Evolutionary conservation across 2,113 vertebrate genomes (phyloP).

Genomic region (Herpailurus yagouaroundi): DNA sequence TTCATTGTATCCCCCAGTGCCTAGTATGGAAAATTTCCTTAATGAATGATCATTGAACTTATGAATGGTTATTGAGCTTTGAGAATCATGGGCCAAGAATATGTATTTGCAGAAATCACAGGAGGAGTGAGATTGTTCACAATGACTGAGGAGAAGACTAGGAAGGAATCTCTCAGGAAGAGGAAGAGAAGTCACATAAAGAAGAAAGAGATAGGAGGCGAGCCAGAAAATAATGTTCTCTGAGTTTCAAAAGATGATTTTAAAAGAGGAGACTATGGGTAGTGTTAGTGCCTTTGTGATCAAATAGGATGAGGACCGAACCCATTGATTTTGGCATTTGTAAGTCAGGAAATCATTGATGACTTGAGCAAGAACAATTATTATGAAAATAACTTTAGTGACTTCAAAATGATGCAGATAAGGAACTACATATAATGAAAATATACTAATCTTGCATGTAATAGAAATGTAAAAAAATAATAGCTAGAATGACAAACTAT

Average conservation of each 20-base stretch:
- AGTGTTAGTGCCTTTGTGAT: background rate
- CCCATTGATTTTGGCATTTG: background rate
- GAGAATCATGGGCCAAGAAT: background rate
- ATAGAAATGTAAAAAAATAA: background rate
- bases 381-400: background rate
- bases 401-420: background rate
- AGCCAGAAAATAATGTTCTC: background rate
- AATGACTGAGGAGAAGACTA: background rate
- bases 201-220: background rate
- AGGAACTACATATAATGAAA: background rate
- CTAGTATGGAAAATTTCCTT: background rate
- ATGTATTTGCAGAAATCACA: background rate
- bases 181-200: background rate
- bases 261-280: background rate
- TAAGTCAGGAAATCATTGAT: constrained; percentile 19
- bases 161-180: background rate
- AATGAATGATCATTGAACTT: background rate
- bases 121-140: background rate
- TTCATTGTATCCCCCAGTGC: background rate
- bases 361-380: background rate
- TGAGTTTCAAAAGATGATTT: background rate
- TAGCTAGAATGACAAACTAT: background rate
- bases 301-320: background rate
- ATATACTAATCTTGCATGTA: background rate
- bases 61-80: background rate